Conservation (phyloP, 1,140 invertebrate species). For the Nomia melanderi region DNA sequence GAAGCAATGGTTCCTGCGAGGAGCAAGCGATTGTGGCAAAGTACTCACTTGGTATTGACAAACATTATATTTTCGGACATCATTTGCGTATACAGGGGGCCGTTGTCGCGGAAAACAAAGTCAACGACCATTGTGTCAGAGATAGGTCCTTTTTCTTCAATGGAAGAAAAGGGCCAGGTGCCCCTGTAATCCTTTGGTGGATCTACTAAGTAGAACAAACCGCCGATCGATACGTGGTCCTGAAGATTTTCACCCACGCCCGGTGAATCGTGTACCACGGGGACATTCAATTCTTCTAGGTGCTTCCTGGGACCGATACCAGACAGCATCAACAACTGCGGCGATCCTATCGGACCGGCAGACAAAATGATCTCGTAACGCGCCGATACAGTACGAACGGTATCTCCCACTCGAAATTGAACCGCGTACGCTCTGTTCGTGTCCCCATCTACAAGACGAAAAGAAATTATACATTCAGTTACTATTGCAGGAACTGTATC, state of each 20-base stretch:
- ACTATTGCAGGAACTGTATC: no score
- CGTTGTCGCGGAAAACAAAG: slow-evolving; percentile 82
- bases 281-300: slow-evolving; percentile 81
- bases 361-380: slow-evolving; percentile 87
- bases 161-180: slow-evolving; percentile 82
- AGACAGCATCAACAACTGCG: slow-evolving; percentile 91
- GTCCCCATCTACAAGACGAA: slow-evolving; percentile 41
- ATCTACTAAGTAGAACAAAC: slow-evolving; percentile 82
- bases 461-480: no score
- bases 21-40: no score
- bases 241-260: slow-evolving; percentile 92
- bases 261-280: slow-evolving; percentile 81
- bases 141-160: slow-evolving; percentile 81
- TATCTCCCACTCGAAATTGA: slow-evolving; percentile 81
- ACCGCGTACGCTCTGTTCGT: slow-evolving; percentile 84
- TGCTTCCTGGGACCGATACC: slow-evolving; percentile 87
- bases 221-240: slow-evolving; percentile 87
- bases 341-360: slow-evolving; percentile 85
- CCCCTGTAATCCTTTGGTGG: slow-evolving; percentile 75
- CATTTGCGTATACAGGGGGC: slow-evolving; percentile 86
- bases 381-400: slow-evolving; percentile 79
- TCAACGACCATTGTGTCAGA: slow-evolving; percentile 80
- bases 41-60: slow-evolving; percentile 84
- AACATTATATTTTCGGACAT: slow-evolving; percentile 89
- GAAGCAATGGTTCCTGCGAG: no score